Conservation (phyloP, 2,797 vertebrate genomes). For the Smutsia gigantea region DNA sequence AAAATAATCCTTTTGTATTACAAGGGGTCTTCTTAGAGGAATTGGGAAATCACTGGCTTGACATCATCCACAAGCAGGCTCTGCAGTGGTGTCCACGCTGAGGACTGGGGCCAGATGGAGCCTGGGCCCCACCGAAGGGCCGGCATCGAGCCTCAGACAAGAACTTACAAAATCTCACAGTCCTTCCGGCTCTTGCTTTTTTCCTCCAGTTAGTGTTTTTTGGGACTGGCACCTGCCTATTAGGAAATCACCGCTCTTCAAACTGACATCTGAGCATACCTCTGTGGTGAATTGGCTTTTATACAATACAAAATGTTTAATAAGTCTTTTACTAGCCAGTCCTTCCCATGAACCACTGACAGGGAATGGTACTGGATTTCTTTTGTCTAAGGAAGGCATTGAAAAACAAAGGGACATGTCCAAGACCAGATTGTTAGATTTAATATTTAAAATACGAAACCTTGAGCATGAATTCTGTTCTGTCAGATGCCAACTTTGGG, state of each 20-base stretch:
- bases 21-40: background rate
- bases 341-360: background rate
- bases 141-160: background rate
- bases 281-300: conserved; percentile 7
- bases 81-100: background rate
- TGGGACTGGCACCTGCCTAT: background rate
- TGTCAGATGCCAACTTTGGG: background rate
- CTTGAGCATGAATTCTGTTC: background rate
- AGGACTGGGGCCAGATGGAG: background rate
- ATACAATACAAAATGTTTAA: background rate
- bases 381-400: background rate
- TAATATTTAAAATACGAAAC: conserved; percentile 17
- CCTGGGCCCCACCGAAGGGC: background rate
- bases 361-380: background rate
- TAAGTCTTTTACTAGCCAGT: background rate
- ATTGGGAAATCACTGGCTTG: background rate
- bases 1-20: background rate
- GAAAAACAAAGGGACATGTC: background rate
- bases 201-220: background rate
- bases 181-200: background rate
- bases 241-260: conserved; percentile 32
- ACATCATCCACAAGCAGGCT: background rate
- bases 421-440: background rate
- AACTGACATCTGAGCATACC: background rate
- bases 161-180: background rate